Conservation (phyloP, 2,113 vertebrate genomes). For the Pardalotus punctatus region DNA sequence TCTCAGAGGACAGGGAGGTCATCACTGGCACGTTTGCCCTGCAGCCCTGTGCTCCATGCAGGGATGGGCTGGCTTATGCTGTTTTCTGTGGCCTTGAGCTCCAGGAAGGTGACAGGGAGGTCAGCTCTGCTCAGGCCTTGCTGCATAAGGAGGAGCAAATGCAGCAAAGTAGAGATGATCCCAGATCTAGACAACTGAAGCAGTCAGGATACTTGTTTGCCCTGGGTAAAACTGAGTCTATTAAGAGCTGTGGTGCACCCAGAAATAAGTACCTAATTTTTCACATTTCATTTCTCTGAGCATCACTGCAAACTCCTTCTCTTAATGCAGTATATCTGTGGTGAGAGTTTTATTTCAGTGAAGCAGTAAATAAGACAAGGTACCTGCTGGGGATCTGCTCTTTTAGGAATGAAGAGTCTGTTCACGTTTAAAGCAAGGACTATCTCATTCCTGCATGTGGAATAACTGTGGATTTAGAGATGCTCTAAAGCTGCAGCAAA, state of each 20-base stretch:
- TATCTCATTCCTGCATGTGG: rapidly evolving
- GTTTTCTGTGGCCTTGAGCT: not conserved
- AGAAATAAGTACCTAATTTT: not conserved
- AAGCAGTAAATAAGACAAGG: not conserved
- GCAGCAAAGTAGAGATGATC: not conserved
- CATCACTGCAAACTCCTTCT: not conserved
- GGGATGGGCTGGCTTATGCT: not conserved
- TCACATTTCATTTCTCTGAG: not conserved
- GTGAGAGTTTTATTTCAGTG: not conserved
- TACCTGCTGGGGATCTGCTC: not conserved
- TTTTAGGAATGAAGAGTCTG: not conserved
- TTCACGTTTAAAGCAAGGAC: not conserved
- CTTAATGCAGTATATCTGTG: not conserved
- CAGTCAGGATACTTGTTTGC: not conserved
- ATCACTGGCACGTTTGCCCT: not conserved
- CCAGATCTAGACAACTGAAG: not conserved
- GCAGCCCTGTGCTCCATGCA: not conserved
- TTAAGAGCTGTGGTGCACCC: not conserved
- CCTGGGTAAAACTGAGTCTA: not conserved
- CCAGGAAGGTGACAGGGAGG: not conserved
- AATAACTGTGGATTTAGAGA: not conserved
- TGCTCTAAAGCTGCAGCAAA: not conserved
- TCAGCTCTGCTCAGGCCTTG: not conserved
- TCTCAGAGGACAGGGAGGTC: not conserved
- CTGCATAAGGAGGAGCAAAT: not conserved